phyloP scores from a whole-genome alignment of 1,140 invertebrate species.

The Leptinotarsa defecta region DNA sequence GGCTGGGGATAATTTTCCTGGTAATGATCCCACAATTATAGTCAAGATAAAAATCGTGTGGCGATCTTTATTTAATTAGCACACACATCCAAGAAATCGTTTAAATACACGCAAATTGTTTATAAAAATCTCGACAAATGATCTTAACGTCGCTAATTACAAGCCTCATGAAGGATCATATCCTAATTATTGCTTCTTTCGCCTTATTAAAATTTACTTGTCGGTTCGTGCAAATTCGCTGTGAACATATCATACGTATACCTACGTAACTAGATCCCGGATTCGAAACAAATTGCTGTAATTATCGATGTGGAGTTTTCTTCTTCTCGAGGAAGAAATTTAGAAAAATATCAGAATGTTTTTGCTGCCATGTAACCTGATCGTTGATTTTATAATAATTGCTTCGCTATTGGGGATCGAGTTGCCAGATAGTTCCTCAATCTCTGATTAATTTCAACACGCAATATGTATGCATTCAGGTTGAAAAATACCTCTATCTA shows the following conservation, averaged over 20 bases:
- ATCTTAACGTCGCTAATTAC: not conserved
- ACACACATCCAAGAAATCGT: not conserved
- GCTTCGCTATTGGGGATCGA: not conserved
- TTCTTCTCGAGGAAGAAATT: not conserved
- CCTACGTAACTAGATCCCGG: not conserved
- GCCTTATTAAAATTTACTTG: constrained; percentile 2
- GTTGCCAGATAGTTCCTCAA: constrained; percentile 2
- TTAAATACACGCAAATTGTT: not conserved
- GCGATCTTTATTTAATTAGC: constrained; percentile 1
- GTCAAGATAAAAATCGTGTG: not conserved
- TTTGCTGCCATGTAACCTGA: not conserved
- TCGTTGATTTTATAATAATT: not conserved
- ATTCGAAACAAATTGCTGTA: constrained; percentile 14
- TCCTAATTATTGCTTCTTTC: constrained; percentile 2
- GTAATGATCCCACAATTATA: not conserved
- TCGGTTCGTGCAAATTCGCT: not conserved
- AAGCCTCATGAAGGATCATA: not conserved
- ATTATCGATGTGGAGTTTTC: constrained; percentile 21
- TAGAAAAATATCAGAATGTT: not conserved
- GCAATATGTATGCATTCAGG: constrained; percentile 8
- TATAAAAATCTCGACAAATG: constrained; percentile 4
- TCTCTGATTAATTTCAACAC: not conserved
- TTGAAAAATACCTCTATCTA: constrained; percentile 1
- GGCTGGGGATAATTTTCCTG: not conserved
- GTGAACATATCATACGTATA: not conserved